Evolutionary conservation across 2,888 invertebrate genomes (phyloP).

Genomic region (Cataglyphis albicans): DNA sequence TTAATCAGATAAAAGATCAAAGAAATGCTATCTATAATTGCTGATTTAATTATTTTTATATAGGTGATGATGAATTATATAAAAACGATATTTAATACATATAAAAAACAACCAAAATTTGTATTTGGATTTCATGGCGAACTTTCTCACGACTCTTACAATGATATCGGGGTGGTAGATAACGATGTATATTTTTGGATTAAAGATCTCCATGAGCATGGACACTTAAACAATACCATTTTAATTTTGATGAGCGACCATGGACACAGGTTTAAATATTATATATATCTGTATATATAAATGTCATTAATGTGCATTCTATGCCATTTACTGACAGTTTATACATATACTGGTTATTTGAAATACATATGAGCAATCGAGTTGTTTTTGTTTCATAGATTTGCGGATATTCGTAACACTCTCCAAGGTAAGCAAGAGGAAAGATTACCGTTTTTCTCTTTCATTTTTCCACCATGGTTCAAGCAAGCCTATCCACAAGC

Average conservation of each 20-base stretch:
- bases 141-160: conserved; percentile 95
- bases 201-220: conserved; percentile 88
- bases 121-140: conserved; percentile 96
- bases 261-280: conserved; percentile 90
- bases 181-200: conserved; percentile 90
- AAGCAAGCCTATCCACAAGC: conserved; percentile 88
- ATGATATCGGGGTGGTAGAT: conserved; percentile 92
- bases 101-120: conserved; percentile 91
- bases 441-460: conserved; percentile 94
- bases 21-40: not conserved
- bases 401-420: conserved; percentile 93
- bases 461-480: conserved; percentile 92
- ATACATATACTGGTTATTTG: not conserved
- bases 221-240: conserved; percentile 92
- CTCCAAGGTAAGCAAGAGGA: conserved; percentile 97
- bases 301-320: not conserved
- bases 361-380: not conserved
- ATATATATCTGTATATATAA: not conserved
- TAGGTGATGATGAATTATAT: conserved; percentile 87
- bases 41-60: conserved; percentile 21
- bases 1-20: not conserved
- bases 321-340: not conserved
- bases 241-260: conserved; percentile 97
- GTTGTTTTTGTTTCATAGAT: conserved; percentile 87
- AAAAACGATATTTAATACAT: conserved; percentile 88